Base-by-base conservation (phyloP, 2,113 vertebrate species). In the Pseudorhombus dupliciocellatus region DNA sequence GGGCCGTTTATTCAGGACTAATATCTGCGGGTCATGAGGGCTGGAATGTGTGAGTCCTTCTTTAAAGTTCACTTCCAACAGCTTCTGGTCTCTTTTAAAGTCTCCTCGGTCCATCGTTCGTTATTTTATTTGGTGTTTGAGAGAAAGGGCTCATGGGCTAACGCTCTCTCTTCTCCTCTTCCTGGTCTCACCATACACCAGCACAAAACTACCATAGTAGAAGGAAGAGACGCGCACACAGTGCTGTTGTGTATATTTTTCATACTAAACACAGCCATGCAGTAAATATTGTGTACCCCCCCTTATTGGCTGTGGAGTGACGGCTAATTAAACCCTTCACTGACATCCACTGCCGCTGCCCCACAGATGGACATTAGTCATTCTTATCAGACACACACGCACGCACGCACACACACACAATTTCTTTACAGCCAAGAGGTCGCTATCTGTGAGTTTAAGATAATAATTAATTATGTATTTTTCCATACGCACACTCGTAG, bases 251-350 rank as follows among this genome's bases (percentile, higher is more conserved):
- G 42, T 44, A 44, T 14, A 8, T 14, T 15, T 44, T 18, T 48
- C 20, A n/a, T 48, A n/a, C 9, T 6, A 20, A 18, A 18, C 18
- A 48, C 44, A 48, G 20, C 7, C 9, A 22, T 7, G 18, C 37
- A 15, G 4, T 7, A 57, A 51, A 42, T 73, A 66, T 65, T 66
- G 21, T 66, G 42, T 70, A 66, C 74, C 24, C 5, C 5, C n/a
- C 50, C 50, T 12, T 61, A 57, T 67, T 72, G 71, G 66, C 54
- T 24, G 48, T 42, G 66, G 48, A 30, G 61, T 85, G 84, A 79
- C 82, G 85, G 78, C 69, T 85, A 80, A 87, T 87, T 90, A 89
- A 83, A 82, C 62, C 58, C 44, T 55, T 63, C 31, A 31, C 57
- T 85, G 70, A 57, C 61, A 76, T 26, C 67, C 21, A 70, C 55